Percentiles rank a stretch among this genome's conserved stretches.
phyloP scores from a whole-genome alignment of 2,113 vertebrate species.

The Jaculus jaculus region DNA sequence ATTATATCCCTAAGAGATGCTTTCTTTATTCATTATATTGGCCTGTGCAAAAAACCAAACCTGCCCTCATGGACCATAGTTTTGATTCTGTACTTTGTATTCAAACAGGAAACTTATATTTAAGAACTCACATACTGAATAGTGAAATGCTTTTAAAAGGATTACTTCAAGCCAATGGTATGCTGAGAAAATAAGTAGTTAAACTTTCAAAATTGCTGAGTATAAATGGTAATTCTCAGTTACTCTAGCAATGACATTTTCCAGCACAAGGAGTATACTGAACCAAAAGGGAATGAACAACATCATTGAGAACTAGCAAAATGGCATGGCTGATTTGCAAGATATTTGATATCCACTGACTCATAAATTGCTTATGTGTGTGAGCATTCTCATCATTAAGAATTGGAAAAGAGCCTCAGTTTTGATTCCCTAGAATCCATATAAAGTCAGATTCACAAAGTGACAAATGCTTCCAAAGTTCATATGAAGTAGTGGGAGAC shows the following conservation, averaged over 20 bases:
- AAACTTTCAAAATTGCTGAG: slow-evolving; percentile 68
- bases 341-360: not conserved
- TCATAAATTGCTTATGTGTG: not conserved
- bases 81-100: slow-evolving; percentile 45
- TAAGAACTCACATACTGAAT: slow-evolving; percentile 53
- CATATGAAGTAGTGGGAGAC: too few species aligned
- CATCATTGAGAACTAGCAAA: slow-evolving; percentile 31
- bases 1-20: slow-evolving; percentile 20
- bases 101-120: slow-evolving; percentile 51
- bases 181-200: slow-evolving; percentile 70
- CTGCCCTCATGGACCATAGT: slow-evolving; percentile 41
- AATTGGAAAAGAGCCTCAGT: too few species aligned
- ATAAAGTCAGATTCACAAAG: too few species aligned
- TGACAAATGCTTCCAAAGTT: too few species aligned
- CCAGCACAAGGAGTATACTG: slow-evolving; percentile 9
- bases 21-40: not conserved
- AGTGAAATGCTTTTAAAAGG: slow-evolving; percentile 64
- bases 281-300: slow-evolving; percentile 12
- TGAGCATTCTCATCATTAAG: not conserved
- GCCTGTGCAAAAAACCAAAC: slow-evolving; percentile 28
- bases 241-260: slow-evolving; percentile 63
- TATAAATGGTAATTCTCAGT: slow-evolving; percentile 61
- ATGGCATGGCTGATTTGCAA: not conserved
- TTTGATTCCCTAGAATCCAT: too few species aligned
- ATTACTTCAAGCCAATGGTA: slow-evolving; percentile 46